Conservation (phyloP, 2,888 invertebrate genomes). For the Agapostemon virescens region DNA sequence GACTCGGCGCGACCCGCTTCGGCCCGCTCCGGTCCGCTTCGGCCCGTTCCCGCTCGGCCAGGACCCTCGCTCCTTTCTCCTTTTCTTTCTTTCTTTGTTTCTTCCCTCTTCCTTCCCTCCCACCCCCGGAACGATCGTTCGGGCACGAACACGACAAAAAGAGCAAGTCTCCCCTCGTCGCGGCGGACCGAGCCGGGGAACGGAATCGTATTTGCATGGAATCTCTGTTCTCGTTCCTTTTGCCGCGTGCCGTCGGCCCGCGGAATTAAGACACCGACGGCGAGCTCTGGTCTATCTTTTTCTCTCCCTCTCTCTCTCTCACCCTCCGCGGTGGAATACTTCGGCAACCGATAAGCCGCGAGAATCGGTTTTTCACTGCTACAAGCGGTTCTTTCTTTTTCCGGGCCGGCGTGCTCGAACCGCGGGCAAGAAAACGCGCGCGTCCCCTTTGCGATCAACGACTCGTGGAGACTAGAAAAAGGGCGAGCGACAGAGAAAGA, state of each 20-base stretch:
- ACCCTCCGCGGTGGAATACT: conserved; percentile 1
- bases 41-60: background rate
- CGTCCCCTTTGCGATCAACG: background rate
- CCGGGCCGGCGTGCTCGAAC: background rate
- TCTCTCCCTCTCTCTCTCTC: background rate
- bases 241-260: conserved; percentile 39
- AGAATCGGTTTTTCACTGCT: conserved; percentile 17
- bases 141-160: conserved; percentile 31
- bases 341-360: conserved; percentile 35
- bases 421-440: background rate
- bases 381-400: conserved; percentile 5
- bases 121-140: conserved; percentile 8
- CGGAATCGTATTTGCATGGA: conserved; percentile 70
- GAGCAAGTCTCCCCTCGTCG: conserved; percentile 30
- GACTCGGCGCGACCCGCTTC: background rate
- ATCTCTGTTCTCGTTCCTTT: conserved; percentile 49
- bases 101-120: background rate
- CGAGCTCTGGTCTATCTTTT: conserved; percentile 39
- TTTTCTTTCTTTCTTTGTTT: conserved; percentile 9
- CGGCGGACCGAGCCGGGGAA: conserved; percentile 35
- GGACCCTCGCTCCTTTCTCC: conserved; percentile 20
- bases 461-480: background rate
- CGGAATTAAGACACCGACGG: conserved; percentile 74
- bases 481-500: background rate
- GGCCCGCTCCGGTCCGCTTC: conserved; percentile 1